Evolutionary conservation across 35 echinoderm and acorn worm genomes (phyloP).

Genomic region (Lytechinus variegatus): DNA sequence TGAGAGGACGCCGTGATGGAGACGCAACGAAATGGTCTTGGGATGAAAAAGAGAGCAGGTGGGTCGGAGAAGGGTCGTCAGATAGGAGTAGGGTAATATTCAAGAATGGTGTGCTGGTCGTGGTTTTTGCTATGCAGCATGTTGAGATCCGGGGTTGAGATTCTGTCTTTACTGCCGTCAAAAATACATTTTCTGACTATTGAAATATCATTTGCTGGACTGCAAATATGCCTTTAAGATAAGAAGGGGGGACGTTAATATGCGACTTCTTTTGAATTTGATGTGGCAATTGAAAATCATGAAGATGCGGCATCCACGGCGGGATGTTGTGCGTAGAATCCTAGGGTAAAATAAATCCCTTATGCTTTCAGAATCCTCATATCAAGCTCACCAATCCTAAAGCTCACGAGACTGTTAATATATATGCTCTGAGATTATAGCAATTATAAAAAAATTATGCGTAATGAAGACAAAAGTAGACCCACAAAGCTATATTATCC

Average conservation of each 20-base stretch:
- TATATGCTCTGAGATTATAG: background rate
- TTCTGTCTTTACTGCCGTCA: background rate
- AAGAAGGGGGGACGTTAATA: background rate
- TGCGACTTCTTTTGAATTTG: background rate
- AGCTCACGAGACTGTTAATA: background rate
- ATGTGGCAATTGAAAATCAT: background rate
- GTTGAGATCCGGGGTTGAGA: background rate
- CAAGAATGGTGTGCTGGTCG: background rate
- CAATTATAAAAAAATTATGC: too few species aligned
- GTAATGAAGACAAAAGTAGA: background rate
- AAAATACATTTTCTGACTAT: background rate
- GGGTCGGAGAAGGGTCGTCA: background rate
- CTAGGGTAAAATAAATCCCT: background rate
- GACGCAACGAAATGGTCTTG: background rate
- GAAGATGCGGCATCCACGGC: background rate
- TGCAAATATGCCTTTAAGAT: background rate
- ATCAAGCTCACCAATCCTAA: background rate
- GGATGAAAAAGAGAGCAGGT: background rate
- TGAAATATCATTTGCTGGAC: background rate
- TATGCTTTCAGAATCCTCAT: background rate
- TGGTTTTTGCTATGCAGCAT: background rate
- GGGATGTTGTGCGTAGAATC: background rate
- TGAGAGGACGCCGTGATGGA: background rate
- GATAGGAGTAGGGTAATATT: background rate
- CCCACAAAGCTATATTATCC: background rate